phyloP scores from a whole-genome alignment of 2,888 invertebrate species.

The Marronus borbonicus region DNA sequence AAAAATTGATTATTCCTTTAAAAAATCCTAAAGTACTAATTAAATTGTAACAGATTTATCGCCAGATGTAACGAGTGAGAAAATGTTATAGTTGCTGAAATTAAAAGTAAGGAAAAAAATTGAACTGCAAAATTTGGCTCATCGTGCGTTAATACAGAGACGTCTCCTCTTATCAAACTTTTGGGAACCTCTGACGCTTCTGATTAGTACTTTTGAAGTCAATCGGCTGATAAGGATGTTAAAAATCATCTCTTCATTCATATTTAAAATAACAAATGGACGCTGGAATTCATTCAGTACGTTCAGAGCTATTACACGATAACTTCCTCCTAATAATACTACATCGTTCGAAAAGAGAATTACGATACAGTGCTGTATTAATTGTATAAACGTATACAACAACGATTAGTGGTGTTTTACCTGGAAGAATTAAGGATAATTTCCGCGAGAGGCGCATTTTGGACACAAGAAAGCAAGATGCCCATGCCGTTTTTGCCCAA shows the following conservation, averaged over 20 bases:
- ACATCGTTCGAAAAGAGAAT: background rate
- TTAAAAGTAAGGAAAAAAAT: background rate
- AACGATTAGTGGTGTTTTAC: too few species aligned
- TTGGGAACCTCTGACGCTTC: background rate
- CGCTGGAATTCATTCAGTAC: slow-evolving; percentile 9
- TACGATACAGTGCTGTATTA: background rate
- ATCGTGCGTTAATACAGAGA: too few species aligned
- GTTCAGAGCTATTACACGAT: background rate
- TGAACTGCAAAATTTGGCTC: too few species aligned
- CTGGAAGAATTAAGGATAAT: too few species aligned
- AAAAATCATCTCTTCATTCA: slow-evolving; percentile 44
- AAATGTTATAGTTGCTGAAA: too few species aligned
- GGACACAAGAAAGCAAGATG: background rate
- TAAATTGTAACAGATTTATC: too few species aligned
- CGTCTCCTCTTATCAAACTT: background rate
- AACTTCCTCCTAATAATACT: background rate
- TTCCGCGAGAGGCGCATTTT: too few species aligned
- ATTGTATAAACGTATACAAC: too few species aligned
- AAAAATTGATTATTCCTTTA: too few species aligned
- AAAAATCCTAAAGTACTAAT: too few species aligned
- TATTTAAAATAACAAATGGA: slow-evolving; percentile 35
- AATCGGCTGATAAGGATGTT: slow-evolving; percentile 32
- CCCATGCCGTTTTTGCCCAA: background rate
- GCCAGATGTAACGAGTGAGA: too few species aligned
- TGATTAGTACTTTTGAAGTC: slow-evolving; percentile 3